These are phyloP conservation scores for Gadopsis bispinosus DNA, from an alignment of 2,797 vertebrate species.

Conservation along the genomic window DNA sequence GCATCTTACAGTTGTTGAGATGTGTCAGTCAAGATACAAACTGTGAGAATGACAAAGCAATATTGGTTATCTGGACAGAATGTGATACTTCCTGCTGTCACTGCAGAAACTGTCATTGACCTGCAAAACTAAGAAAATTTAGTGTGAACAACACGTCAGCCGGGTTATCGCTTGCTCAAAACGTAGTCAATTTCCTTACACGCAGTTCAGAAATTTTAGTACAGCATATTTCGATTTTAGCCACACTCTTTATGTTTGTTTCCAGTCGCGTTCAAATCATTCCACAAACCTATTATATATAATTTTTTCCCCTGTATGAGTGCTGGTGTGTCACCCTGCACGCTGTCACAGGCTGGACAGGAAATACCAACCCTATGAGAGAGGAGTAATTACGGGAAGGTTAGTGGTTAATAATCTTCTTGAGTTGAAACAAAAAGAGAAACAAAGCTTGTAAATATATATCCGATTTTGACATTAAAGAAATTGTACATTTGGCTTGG, in stretches of 20 bases:
- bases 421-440: background rate
- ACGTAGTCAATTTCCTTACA: too few relatives aligned
- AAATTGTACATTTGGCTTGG: too few relatives aligned
- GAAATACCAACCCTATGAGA: background rate
- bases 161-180: background rate
- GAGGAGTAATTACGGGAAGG: rapidly evolving
- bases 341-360: conserved; percentile 15
- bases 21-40: too few relatives aligned
- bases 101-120: too few relatives aligned
- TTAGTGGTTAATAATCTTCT: background rate
- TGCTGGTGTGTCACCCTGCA: background rate
- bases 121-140: too few relatives aligned
- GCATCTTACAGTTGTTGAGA: too few relatives aligned
- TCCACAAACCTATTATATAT: background rate
- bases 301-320: background rate
- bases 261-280: background rate
- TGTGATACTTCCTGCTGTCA: too few relatives aligned
- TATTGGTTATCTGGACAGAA: too few relatives aligned
- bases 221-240: background rate
- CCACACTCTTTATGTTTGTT: background rate
- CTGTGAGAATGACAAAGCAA: too few relatives aligned
- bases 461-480: too few relatives aligned
- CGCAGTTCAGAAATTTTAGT: background rate
- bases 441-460: background rate
- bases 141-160: too few relatives aligned